A percentile compares a stretch with the other conserved stretches of the same genome.
Evolutionary conservation across 2,113 vertebrate species (phyloP).

Genomic region (Neoarius graeffei): DNA sequence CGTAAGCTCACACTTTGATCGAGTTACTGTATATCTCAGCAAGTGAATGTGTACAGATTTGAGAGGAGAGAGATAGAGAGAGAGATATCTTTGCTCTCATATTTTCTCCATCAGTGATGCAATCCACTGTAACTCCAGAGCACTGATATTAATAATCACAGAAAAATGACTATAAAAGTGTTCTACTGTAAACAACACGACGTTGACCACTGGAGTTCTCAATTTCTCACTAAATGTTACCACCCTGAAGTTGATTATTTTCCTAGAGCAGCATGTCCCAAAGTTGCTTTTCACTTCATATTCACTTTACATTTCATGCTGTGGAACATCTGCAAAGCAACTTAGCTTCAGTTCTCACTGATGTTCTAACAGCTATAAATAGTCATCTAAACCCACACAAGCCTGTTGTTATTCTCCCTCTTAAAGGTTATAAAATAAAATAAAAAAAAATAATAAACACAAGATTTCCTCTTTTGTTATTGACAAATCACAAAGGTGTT

Average conservation of each 20-base stretch:
- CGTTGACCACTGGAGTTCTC: not conserved
- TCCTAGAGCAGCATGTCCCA: not conserved
- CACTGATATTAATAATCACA: conserved; percentile 16
- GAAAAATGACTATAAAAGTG: not conserved
- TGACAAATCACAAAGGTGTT: no score
- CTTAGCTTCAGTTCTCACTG: not conserved
- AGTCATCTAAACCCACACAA: no score
- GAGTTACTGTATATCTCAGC: conserved; percentile 7
- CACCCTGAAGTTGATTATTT: not conserved
- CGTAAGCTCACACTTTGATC: conserved; percentile 9
- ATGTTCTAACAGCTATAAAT: no score
- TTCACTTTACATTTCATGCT: no score
- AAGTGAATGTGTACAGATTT: not conserved
- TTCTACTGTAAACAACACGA: conserved; percentile 5
- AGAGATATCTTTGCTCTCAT: not conserved
- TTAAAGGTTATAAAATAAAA: no score
- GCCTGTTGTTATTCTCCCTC: no score
- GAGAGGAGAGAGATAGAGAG: not conserved
- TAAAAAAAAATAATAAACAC: no score
- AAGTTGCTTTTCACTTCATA: not conserved
- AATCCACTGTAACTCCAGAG: conserved; percentile 47
- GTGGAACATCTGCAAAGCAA: not conserved
- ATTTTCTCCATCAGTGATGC: conserved; percentile 38
- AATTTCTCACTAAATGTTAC: not conserved
- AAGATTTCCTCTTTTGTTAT: no score